Evolutionary conservation across 2,797 vertebrate species (phyloP).

Genomic region (Coracias cyanogaster): DNA sequence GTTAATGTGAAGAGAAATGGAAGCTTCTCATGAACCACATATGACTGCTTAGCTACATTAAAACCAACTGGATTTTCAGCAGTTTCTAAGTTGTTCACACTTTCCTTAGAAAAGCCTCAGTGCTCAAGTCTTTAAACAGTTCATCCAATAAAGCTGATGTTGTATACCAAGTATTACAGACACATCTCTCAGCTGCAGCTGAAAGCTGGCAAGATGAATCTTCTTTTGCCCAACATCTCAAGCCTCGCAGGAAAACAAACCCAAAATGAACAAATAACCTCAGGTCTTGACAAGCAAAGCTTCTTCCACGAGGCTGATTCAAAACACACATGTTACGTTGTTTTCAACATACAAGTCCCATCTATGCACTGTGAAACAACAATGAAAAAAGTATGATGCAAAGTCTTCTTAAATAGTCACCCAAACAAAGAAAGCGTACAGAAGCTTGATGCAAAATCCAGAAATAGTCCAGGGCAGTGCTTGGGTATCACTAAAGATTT

Average conservation of each 20-base stretch:
- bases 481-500: constrained; percentile 35
- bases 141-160: background rate
- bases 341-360: background rate
- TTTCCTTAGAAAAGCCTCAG: background rate
- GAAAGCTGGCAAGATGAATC: constrained; percentile 14
- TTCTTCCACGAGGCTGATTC: background rate
- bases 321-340: background rate
- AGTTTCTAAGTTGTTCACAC: background rate
- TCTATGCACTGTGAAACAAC: background rate
- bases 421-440: constrained; percentile 23
- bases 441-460: constrained; percentile 36
- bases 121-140: background rate
- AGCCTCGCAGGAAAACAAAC: constrained; percentile 16
- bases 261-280: background rate
- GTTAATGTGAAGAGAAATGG: constrained; percentile 25
- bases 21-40: constrained; percentile 9
- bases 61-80: constrained; percentile 50
- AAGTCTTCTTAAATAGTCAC: constrained; percentile 37
- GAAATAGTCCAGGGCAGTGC: constrained; percentile 40
- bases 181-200: background rate
- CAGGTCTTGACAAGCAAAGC: background rate
- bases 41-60: constrained; percentile 1
- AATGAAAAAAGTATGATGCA: background rate
- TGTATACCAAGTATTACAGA: background rate
- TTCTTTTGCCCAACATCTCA: background rate